A percentile compares a stretch with the other conserved stretches of the same genome.
These are phyloP conservation scores for Ecdyonurus torrentis DNA, from an alignment of 2,888 invertebrate species.

Conservation along the genomic window DNA sequence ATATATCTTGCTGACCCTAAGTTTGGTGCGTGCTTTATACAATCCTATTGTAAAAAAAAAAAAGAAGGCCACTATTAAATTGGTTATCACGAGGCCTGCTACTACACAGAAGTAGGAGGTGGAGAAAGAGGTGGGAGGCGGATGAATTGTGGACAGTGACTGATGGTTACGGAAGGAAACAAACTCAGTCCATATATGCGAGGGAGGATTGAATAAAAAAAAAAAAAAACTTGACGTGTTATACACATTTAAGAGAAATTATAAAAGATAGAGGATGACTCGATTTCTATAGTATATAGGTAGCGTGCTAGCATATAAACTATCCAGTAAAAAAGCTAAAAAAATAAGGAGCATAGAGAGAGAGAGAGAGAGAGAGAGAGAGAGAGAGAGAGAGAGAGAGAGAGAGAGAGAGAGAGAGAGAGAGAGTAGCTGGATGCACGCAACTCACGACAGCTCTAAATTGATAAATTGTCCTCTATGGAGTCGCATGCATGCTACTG, in stretches of 20 bases:
- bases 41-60: not conserved
- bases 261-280: not conserved
- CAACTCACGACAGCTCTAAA: not conserved
- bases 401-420: too few species aligned
- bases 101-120: not conserved
- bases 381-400: too few species aligned
- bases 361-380: too few species aligned
- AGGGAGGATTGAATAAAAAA: not conserved
- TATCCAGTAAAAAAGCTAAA: not conserved
- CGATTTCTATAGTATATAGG: not conserved
- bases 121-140: not conserved
- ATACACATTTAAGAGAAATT: not conserved
- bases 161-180: not conserved
- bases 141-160: not conserved
- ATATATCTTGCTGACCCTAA: too few species aligned
- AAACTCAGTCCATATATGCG: not conserved
- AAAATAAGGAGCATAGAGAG: too few species aligned
- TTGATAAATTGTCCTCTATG: not conserved
- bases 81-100: not conserved
- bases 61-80: not conserved
- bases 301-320: not conserved
- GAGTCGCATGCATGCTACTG: not conserved
- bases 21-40: not conserved
- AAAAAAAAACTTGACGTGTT: too few species aligned
- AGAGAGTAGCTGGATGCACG: not conserved